Base-by-base conservation (phyloP, 2,797 vertebrate species). In the Threskiornis aethiopicus region DNA sequence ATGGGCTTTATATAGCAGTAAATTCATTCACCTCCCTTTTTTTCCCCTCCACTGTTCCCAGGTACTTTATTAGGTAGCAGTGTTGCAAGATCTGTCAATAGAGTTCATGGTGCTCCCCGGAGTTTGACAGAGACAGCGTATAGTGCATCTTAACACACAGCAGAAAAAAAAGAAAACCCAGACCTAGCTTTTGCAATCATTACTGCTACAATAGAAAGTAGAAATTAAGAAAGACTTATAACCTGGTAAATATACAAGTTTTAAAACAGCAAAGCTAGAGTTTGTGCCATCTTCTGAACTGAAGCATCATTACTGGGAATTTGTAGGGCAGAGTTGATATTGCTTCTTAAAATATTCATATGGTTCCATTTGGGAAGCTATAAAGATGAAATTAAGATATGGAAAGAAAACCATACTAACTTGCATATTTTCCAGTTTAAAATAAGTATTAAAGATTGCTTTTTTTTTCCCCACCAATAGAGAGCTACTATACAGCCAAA, bases 21-120 rank as follows among this genome's bases (percentile, higher is more conserved):
- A 94, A 96, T 94, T 93, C 39, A 87, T 95, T 95, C 69, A 69
- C 64, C 67, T 87, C 37, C 58, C 18, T 26, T 93, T 95, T 70
- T 94, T 73, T 29, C 31, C 28, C 69, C 73, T 77, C 51, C 55
- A 35, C 67, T 13, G 13, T 84, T 94, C 79, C 87, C 78, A 90
- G 26, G 41, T 72, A 92, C 79, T 17, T 37, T 89, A 89, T 84
- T 93, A 94, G 72, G 31, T 47, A 87, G 81, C 33, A 65, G 9
- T 22, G 35, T 71, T 76, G 71, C 81, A 91, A 94, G 77, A 44
- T 82, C 39, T 84, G 3, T 55, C 49, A 59, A 7, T 33, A 69
- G 35, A 13, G 11, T 42, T 80, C 41, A 69, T 26, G 16, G 15
- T 64, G 35, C 19, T 77, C 35, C 33, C 19, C 7, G 15, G 13